Evolutionary conservation across 2,888 invertebrate genomes (phyloP), one percentile per base, ranked within the genome.

Genomic region (Zygothrica quintamaculata): DNA sequence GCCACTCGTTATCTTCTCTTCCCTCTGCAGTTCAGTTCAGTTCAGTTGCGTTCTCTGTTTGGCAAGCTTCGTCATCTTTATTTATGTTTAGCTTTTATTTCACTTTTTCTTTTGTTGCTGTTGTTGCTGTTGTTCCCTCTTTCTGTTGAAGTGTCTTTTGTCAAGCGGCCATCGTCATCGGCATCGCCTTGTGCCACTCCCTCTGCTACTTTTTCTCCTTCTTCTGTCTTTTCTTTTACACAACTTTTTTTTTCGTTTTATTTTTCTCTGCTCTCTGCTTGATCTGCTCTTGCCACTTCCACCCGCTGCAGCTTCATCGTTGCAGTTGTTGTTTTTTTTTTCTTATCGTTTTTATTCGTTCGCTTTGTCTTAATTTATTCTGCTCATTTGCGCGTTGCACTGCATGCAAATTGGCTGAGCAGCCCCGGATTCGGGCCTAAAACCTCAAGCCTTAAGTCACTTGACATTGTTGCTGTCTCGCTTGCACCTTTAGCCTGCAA

Each of bases 41-140:
- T 18, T 1, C 44, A 22, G 29, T 29, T 29, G 29, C 29, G 29
- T n/a, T 25, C 48, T 65, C 65, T 34, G 29, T 58, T 62, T 65
- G 55, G 52, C 61, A 65, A 69, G 84, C 87, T 76, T 85, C 87
- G 81, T 84, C 84, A 87, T 87, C 82, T 82, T 82, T 86, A 86
- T 80, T 86, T 86, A 80, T 86, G 72, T 71, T 71, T 61, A 71
- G 66, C 61, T 68, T 61, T 65, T 71, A 55, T 62, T 60, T 65
- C 46, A 61, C 64, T 70, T 69, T 70, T 69, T 60, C 42, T 58
- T 37, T n/a, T n/a, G n/a, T n/a, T 34, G 40, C 31, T 57, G 34
- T 37, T 36, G 39, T 26, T n/a, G n/a, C 31, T 40, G 7, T 43
- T 60, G n/a, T 55, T 36, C 7, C 61, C 47, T 13, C 36, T 37